These are phyloP conservation scores for Xiphorhynchus erythropygius DNA, from an alignment of 2,797 vertebrate species.

Conservation along the genomic window DNA sequence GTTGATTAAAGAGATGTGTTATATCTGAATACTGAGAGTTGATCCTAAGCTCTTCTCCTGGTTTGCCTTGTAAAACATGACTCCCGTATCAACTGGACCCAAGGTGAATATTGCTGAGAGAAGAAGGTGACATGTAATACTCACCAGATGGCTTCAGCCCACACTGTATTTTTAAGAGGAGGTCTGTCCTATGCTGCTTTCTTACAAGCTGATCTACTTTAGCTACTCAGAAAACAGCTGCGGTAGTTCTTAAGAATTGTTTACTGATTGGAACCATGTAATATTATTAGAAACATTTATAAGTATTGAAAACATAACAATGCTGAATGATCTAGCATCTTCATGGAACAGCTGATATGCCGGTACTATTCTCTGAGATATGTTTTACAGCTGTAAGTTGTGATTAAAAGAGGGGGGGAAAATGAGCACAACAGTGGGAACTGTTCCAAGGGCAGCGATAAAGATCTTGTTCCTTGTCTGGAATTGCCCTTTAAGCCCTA, in stretches of 20 bases:
- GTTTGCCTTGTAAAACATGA: background rate
- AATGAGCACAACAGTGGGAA: constrained; percentile 48
- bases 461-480: constrained; percentile 69
- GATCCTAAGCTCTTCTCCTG: background rate
- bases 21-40: background rate
- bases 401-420: background rate
- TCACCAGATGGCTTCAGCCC: constrained; percentile 53
- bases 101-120: background rate
- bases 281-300: constrained; percentile 49
- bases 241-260: constrained; percentile 17
- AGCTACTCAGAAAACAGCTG: constrained; percentile 52
- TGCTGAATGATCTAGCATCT: constrained; percentile 10
- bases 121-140: background rate
- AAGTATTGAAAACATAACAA: constrained; percentile 38
- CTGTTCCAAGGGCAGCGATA: constrained; percentile 58
- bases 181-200: background rate
- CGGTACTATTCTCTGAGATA: background rate
- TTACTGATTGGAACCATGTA: constrained; percentile 2
- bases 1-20: background rate
- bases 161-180: background rate
- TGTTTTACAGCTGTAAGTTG: constrained; percentile 41
- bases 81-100: background rate
- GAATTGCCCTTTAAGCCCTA: constrained; percentile 61
- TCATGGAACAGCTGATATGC: background rate
- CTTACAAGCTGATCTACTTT: constrained; percentile 51